Base-by-base conservation (phyloP, 2,113 vertebrate species). In the Rutilus rutilus region DNA sequence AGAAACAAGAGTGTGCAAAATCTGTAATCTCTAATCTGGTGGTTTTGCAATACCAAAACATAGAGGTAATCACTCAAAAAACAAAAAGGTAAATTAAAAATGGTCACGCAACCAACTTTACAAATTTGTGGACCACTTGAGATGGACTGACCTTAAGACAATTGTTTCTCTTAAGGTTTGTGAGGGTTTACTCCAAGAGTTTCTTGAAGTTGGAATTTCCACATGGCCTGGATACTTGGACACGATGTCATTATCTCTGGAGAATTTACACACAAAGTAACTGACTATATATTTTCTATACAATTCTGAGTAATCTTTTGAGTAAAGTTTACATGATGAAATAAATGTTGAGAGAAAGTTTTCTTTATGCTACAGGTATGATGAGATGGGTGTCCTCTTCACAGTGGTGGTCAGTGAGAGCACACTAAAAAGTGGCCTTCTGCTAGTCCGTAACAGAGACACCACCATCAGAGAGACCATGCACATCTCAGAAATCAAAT, bases 371-470 rank as follows among this genome's bases (percentile, higher is more conserved):
- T 88, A 12, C 88, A 99, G 98, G 89, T 99, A 99, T 0, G 98
- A 99, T 90, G 97, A 98, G 93, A 99, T 99, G 98, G 96, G 97
- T 0, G 91, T 99, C 90, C 95, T 97, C 60, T 99, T 99, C 93
- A 96, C 93, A 1, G 79, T 97, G 83, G 80, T 97, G 91, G 84
- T 99, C 80, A 95, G 91, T 62, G 97, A 98, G 75, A 91, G 90
- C 80, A 99, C 98, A 0, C 89, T 99, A 85, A 97, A 99, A 91
- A 98, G 89, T 4, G 98, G 98, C 42, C 93, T 99, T 62, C 90
- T 98, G 78, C 95, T 97, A 64, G 93, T 99, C 76, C 96, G 97
- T 88, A 97, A 92, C 89, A 94, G 98, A 89, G 97, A 99, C 86
- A 99, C 98, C 59, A 97, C 96, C 50, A 91, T 99, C 92, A 97